phyloP scores from a whole-genome alignment of 53 echinoderm and acorn worm genomes.

The Mesocentrotus franciscanus region DNA sequence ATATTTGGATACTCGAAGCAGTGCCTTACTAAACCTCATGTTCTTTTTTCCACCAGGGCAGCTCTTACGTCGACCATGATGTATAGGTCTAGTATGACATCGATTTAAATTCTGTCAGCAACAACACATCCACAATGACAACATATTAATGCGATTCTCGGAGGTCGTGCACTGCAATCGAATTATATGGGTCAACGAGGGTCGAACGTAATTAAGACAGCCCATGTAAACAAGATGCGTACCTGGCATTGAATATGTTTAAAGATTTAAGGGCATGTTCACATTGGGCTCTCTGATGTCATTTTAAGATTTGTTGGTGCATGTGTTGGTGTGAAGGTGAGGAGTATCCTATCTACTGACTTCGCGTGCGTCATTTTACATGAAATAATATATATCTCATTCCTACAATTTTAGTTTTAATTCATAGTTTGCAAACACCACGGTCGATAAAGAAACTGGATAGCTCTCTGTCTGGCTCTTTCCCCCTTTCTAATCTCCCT shows the following conservation, averaged over 20 bases:
- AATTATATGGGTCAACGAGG: neutral
- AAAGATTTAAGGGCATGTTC: neutral
- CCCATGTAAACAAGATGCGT: conserved; percentile 21
- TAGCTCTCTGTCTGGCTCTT: too few relatives aligned
- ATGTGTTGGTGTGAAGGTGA: too few relatives aligned
- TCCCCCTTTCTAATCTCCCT: too few relatives aligned
- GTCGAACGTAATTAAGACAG: neutral
- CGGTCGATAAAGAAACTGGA: too few relatives aligned
- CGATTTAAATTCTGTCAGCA: neutral
- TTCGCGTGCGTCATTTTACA: too few relatives aligned
- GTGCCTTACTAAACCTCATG: neutral
- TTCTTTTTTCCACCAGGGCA: neutral
- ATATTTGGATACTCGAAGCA: neutral
- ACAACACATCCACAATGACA: neutral
- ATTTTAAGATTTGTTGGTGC: too few relatives aligned
- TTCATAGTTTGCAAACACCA: too few relatives aligned
- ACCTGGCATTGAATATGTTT: conserved; percentile 9
- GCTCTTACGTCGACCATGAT: neutral
- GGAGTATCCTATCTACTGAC: too few relatives aligned
- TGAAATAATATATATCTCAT: too few relatives aligned
- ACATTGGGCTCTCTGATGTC: neutral
- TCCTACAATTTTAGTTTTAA: too few relatives aligned
- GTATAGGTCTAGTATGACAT: neutral
- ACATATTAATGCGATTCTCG: conserved; percentile 6
- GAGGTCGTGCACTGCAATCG: neutral